These are phyloP conservation scores for Smittia aterrima DNA, from an alignment of 2,888 invertebrate species.

Conservation along the genomic window DNA sequence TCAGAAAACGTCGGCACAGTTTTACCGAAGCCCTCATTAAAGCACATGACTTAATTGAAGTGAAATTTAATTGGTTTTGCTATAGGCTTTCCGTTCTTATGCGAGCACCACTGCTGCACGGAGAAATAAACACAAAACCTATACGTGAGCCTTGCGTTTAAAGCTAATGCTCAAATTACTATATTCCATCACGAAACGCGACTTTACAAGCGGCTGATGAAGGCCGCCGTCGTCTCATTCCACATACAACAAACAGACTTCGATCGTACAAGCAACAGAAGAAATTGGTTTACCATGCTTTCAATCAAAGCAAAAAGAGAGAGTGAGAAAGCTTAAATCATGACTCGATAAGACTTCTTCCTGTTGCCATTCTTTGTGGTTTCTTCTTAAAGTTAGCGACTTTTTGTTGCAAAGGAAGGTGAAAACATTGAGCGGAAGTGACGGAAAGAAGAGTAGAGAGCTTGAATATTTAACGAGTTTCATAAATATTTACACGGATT, in stretches of 20 bases:
- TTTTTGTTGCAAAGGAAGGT: background rate
- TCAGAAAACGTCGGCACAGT: background rate
- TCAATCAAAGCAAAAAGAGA: background rate
- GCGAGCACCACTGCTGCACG: background rate
- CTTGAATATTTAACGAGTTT: constrained; percentile 35
- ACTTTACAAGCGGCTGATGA: constrained; percentile 18
- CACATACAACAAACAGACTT: background rate
- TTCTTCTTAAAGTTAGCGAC: too few relatives aligned
- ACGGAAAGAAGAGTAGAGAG: background rate
- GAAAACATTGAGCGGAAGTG: constrained; percentile 9
- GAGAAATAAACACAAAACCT: background rate
- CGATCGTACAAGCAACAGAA: background rate
- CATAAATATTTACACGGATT: constrained; percentile 39
- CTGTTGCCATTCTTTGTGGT: background rate
- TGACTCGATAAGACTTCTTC: background rate
- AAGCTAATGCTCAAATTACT: constrained; percentile 33
- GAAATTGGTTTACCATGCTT: constrained; percentile 1
- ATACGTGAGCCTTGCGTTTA: background rate
- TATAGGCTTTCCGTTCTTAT: background rate
- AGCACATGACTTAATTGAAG: constrained; percentile 34
- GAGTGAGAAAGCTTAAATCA: background rate
- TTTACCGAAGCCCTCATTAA: background rate
- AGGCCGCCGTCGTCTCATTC: background rate
- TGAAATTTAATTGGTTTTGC: constrained; percentile 22
- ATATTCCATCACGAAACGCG: constrained; percentile 27